phyloP scores from a whole-genome alignment of 2,888 invertebrate species.

The Sipha maydis region DNA sequence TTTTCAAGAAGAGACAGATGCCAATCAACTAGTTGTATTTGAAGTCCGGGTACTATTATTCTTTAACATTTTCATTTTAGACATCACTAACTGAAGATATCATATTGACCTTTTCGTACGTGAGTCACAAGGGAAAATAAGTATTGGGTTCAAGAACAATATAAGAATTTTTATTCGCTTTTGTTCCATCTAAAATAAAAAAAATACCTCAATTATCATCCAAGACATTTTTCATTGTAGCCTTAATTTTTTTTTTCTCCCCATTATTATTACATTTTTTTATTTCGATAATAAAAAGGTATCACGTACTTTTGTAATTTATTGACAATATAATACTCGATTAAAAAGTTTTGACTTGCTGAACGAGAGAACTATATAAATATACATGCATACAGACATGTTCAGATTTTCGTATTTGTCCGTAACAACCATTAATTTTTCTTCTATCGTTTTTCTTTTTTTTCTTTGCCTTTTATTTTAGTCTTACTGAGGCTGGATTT shows the following conservation, averaged over 20 bases:
- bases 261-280: constrained; percentile 12
- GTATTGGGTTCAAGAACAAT: not conserved
- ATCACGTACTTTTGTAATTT: constrained; percentile 38
- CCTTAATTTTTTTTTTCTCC: not conserved
- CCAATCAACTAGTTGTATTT: not conserved
- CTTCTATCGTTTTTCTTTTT: not conserved
- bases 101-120: constrained; percentile 7
- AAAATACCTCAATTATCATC: not conserved
- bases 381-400: not conserved
- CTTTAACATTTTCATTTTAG: constrained; percentile 26
- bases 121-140: not conserved
- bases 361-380: constrained; percentile 21
- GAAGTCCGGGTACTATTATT: not conserved
- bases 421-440: constrained; percentile 32
- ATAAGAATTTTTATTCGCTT: not conserved
- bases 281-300: not conserved
- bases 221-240: not conserved
- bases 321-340: constrained; percentile 48
- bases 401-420: constrained; percentile 27
- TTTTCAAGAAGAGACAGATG: constrained; percentile 1
- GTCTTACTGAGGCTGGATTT: not conserved
- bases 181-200: not conserved
- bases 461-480: constrained; percentile 16
- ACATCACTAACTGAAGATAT: not conserved
- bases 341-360: constrained; percentile 51